Percentiles rank a stretch among this genome's conserved stretches.
Evolutionary conservation across 2,888 invertebrate genomes (phyloP).

Genomic region (Siphlonurus alternatus): DNA sequence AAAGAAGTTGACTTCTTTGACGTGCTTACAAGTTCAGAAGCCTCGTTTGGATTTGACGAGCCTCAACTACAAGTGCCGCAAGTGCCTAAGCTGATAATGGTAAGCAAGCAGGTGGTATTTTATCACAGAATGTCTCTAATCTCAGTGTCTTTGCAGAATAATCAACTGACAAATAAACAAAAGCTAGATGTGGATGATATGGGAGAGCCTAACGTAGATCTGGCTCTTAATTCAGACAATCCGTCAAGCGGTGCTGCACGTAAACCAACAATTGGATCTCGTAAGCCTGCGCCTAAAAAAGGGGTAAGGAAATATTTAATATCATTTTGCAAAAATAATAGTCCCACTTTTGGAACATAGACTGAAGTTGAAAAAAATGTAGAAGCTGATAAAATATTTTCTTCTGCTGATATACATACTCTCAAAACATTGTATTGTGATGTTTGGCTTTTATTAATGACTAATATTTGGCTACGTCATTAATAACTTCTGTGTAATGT

Average conservation of each 20-base stretch:
- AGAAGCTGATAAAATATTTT: too few relatives aligned
- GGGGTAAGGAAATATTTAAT: slow-evolving; percentile 44
- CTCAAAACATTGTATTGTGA: too few relatives aligned
- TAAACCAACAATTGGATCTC: slow-evolving; percentile 52
- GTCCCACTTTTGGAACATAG: too few relatives aligned
- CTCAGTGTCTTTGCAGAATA: neutral
- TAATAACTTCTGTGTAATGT: too few relatives aligned
- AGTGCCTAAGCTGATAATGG: neutral
- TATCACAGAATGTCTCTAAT: too few relatives aligned
- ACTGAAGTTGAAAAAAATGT: too few relatives aligned
- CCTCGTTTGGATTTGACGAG: slow-evolving; percentile 14
- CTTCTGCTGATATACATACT: too few relatives aligned
- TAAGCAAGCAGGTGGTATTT: too few relatives aligned
- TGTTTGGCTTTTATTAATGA: too few relatives aligned
- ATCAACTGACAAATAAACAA: neutral
- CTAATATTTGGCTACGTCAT: too few relatives aligned
- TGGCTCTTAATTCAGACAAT: neutral
- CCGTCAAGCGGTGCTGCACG: slow-evolving; percentile 16
- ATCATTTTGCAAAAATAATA: too few relatives aligned
- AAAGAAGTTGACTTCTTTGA: slow-evolving; percentile 84
- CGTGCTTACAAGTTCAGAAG: slow-evolving; percentile 27
- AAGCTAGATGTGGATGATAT: neutral
- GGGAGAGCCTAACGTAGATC: neutral
- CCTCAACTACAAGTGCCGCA: neutral
- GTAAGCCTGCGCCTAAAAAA: slow-evolving; percentile 52